Base-by-base conservation (phyloP, 1,140 invertebrate species). In the Drosophila parabipectinata region DNA sequence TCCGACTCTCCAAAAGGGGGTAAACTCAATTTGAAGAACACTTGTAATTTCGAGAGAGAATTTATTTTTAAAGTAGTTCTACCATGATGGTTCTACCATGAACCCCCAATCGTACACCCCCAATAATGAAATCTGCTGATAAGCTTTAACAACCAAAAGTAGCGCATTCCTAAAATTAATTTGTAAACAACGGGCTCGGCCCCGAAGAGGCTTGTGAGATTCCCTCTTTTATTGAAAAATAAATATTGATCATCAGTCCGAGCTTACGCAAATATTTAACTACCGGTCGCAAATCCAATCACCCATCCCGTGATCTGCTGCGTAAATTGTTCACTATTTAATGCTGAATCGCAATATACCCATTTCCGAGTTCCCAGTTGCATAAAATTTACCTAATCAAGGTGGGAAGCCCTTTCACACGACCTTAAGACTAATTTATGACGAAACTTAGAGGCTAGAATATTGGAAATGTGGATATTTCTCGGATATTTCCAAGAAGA, bases 401-500 rank as follows among this genome's bases (percentile, higher is more conserved):
- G 66, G 63, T 67, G 28, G 41, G 10, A 41, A 44, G 50, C 48
- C 34, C 44, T 47, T 32, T 54, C 37, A 32, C 50, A 15, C 67
- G 64, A 57, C 67, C 67, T 69, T 69, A 71, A 2, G 12, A 8
- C 64, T 69, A 57, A 71, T 69, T 69, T 50, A 39, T 69, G 32
- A 30, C n/a, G 15, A 39, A 41, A 3, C 12, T 28, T 28, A 28
- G 26, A 6, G 5, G 5, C 37, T 34, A 53, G 63, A 47, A 56
- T 39, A 37, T 68, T 47, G 39, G 62, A 47, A 69, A 54, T 18
- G 52, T 41, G 50, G 41, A 37, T 34, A 66, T 73, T 74, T 74
- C 71, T 71, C 34, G 50, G 41, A 37, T 34, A 66, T 73, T 74
- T 74, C 71, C 72, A 74, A 73, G 58, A 14, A 34, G 50, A 72